Conservation (phyloP, 2,113 vertebrate species). For the Petrocephalus microphthalmus region DNA sequence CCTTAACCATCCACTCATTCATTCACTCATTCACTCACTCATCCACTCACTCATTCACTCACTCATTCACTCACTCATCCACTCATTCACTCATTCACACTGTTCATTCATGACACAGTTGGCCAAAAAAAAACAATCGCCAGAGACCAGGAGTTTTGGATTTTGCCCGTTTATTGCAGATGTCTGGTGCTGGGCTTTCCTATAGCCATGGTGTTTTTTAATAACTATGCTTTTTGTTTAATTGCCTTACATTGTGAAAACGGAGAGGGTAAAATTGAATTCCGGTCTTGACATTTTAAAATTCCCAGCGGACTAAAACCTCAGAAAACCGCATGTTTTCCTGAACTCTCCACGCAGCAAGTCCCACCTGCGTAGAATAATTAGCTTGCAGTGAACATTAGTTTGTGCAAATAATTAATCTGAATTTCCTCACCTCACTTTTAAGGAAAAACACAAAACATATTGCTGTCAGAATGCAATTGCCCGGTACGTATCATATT, state of each 20-base stretch:
- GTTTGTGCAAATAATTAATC: neutral
- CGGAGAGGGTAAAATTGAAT: neutral
- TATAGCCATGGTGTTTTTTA: neutral
- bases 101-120: neutral
- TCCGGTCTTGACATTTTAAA: neutral
- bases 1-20: too few relatives aligned
- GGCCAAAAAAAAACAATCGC: neutral
- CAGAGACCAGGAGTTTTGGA: neutral
- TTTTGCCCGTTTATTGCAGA: neutral
- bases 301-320: neutral
- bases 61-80: too few relatives aligned
- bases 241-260: conserved; percentile 1
- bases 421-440: neutral
- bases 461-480: neutral
- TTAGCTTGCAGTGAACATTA: neutral
- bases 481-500: neutral
- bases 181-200: too few relatives aligned
- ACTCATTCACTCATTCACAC: neutral
- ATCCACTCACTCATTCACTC: too few relatives aligned
- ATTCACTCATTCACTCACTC: too few relatives aligned
- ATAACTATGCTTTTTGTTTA: neutral
- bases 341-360: neutral
- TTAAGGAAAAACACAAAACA: neutral
- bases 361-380: neutral
- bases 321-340: neutral